Percentiles rank a stretch among this genome's conserved stretches.
Evolutionary conservation across 2,113 vertebrate species (phyloP).

Genomic region (Bambusicola thoracicus): DNA sequence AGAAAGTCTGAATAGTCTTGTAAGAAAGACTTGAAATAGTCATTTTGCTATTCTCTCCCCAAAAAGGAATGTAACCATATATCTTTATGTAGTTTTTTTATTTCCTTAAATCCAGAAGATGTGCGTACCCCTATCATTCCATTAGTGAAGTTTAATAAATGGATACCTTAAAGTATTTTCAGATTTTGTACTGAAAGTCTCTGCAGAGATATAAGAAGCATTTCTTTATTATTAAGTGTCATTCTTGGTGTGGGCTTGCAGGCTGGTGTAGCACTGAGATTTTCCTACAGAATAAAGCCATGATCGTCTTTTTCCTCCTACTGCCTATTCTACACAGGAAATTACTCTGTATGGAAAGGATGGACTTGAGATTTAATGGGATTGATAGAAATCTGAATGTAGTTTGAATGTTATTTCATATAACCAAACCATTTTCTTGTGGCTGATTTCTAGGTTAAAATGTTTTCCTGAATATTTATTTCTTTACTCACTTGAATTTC

Average conservation of each 20-base stretch:
- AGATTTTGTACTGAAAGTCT: not conserved
- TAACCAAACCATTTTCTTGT: not conserved
- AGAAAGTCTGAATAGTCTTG: not conserved
- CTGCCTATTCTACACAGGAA: not conserved
- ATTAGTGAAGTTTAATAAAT: not conserved
- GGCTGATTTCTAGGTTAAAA: not conserved
- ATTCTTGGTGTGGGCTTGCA: not conserved
- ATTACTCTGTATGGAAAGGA: not conserved
- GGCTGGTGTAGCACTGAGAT: not conserved
- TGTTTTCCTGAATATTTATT: not conserved
- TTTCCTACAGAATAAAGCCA: not conserved
- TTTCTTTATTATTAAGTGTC: conserved; percentile 1
- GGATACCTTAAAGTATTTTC: not conserved
- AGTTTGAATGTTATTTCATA: not conserved
- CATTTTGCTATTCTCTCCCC: not conserved
- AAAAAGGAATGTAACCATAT: not conserved
- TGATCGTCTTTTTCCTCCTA: not conserved
- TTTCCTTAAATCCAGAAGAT: not conserved
- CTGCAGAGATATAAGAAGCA: not conserved
- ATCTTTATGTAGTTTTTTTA: not conserved
- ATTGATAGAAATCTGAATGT: conserved; percentile 31
- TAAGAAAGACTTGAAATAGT: not conserved
- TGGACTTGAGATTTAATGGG: not conserved
- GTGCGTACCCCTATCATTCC: fast-evolving
- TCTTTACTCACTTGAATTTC: not conserved